Evolutionary conservation across 37 sponge, comb jelly and placozoan genomes (phyloP), one percentile per base, ranked within the genome.

Genomic region (Dysidea cf. avara): DNA sequence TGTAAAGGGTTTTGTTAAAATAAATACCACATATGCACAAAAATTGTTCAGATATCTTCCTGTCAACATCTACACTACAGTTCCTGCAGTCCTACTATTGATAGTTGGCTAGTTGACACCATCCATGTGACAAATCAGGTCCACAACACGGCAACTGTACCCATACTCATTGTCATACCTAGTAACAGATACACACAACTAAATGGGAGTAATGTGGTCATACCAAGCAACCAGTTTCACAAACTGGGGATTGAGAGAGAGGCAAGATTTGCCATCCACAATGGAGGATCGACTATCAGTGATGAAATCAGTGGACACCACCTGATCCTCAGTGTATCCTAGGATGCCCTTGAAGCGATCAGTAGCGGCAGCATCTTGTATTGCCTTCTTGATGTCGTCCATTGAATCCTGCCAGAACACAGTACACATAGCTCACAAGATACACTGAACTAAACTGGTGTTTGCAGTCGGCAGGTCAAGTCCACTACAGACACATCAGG

Each of bases 161-260:
- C 95, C 99, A 75, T 66, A 94, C 78, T 97, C 99, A 64, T 97
- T 97, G 70, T 97, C 99, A 53, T 97, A 97, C 91, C 91, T 90
- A 58, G 25, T 58, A 14, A 58, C 25, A 58, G 25, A 21, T 26
- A 11, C 12, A 21, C 25, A 58, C 61, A n/a, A 26, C 17, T 58
- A 9, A 26, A 58, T n/a, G 12, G 12, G 12, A n/a, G 25, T 58
- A 58, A 64, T 31, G 34, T 13, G 37, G 7, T 40, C 90, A 74
- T 26, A 90, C 99, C 99, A 97, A 11, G 99, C 78, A 46, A 97
- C 95, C 38, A 97, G 90, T 77, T 97, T 97, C 55, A 97, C 92
- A 78, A 97, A 97, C 78, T 79, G 83, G 64, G 83, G 85, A 53
- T 86, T 92, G 59, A 97, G 92, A 21, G 87, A 61, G 22, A 97